phyloP scores from a whole-genome alignment of 2,888 invertebrate species.

The Sarcophaga subvicina region DNA sequence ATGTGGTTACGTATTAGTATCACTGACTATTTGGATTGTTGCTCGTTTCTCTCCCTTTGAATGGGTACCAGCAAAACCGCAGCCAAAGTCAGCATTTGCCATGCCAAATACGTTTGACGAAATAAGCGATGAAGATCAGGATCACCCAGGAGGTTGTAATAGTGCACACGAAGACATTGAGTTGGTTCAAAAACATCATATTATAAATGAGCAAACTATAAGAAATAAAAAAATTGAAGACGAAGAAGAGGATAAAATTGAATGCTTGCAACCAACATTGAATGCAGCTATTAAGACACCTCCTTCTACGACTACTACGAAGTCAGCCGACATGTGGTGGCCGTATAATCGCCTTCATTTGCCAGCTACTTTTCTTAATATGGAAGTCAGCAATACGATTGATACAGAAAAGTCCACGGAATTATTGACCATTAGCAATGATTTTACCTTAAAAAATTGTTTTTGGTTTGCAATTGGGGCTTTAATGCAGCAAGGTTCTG shows the following conservation, averaged over 20 bases:
- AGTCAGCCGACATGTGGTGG: conserved; percentile 62
- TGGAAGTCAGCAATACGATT: conserved; percentile 64
- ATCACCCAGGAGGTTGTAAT: not conserved
- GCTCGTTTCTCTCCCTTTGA: conserved; percentile 93
- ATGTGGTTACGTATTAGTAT: conserved; percentile 90
- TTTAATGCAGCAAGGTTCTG: conserved; percentile 96
- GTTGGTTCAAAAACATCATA: conserved; percentile 5
- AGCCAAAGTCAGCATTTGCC: conserved; percentile 83
- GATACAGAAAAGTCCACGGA: conserved; percentile 68
- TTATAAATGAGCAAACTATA: not conserved
- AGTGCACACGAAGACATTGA: conserved; percentile 30
- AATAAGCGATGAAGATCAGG: not conserved
- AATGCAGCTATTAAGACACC: not conserved
- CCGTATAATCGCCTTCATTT: conserved; percentile 38
- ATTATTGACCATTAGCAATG: conserved; percentile 85
- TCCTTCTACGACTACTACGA: not conserved
- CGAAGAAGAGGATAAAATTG: not conserved
- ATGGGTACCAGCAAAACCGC: conserved; percentile 86
- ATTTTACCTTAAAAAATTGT: conserved; percentile 93
- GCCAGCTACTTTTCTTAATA: conserved; percentile 59
- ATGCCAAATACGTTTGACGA: conserved; percentile 6
- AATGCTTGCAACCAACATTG: not conserved
- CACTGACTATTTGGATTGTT: conserved; percentile 91
- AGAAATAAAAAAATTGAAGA: not conserved
- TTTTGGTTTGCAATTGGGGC: conserved; percentile 99